Evolutionary conservation across 2,797 vertebrate species (phyloP).

Genomic region (Rhynchotus rufescens): DNA sequence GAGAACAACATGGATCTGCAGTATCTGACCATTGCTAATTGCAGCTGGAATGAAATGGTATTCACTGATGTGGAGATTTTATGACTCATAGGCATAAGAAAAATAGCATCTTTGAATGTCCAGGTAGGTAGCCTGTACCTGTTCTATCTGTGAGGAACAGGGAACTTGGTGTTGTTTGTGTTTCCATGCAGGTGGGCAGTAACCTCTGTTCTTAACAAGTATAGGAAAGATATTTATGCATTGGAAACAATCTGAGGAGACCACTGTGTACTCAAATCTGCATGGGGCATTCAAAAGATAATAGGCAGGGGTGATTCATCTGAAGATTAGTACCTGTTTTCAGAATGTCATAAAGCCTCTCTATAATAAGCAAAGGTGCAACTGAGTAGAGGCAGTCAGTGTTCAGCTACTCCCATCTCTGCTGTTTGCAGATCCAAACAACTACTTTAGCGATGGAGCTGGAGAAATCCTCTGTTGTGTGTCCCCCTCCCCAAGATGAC

Average conservation of each 20-base stretch:
- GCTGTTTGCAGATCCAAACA: not conserved
- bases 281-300: not conserved
- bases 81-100: not conserved
- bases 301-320: not conserved
- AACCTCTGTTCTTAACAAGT: not conserved
- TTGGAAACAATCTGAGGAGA: not conserved
- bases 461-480: not conserved
- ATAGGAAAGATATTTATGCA: not conserved
- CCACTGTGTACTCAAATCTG: not conserved
- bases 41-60: not conserved
- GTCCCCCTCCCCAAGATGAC: accelerated
- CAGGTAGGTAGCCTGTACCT: accelerated
- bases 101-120: not conserved
- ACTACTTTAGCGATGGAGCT: too few relatives aligned
- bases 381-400: not conserved
- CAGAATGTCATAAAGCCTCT: not conserved
- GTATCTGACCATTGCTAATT: not conserved
- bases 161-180: not conserved
- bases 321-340: not conserved
- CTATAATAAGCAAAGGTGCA: not conserved
- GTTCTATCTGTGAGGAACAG: not conserved
- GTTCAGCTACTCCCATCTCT: not conserved
- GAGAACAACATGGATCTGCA: not conserved
- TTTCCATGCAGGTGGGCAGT: not conserved
- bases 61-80: not conserved